phyloP scores from a whole-genome alignment of 1,140 invertebrate species.

The Hyphantria cunea region DNA sequence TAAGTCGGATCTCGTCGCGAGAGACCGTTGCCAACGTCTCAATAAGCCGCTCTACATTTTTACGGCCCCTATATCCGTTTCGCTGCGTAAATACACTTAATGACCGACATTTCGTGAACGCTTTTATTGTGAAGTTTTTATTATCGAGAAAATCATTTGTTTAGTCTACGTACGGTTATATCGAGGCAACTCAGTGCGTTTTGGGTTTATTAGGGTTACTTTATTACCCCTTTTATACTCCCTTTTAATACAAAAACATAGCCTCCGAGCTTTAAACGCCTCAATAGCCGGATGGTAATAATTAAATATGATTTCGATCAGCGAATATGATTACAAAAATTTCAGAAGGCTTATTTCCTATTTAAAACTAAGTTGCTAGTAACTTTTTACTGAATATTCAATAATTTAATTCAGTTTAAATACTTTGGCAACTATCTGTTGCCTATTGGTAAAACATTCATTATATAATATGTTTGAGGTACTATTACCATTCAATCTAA shows the following conservation, averaged over 20 bases:
- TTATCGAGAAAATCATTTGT: slow-evolving; percentile 75
- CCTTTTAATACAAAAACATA: slow-evolving; percentile 53
- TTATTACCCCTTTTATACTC: slow-evolving; percentile 66
- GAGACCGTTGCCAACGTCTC: slow-evolving; percentile 67
- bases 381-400: too few relatives aligned
- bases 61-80: slow-evolving; percentile 74
- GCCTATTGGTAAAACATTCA: too few relatives aligned
- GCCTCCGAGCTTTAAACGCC: slow-evolving; percentile 48
- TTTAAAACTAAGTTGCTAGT: too few relatives aligned
- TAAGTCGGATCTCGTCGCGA: slow-evolving; percentile 45
- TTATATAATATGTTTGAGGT: too few relatives aligned
- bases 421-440: too few relatives aligned
- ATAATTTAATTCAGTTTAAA: too few relatives aligned
- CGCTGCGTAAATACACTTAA: slow-evolving; percentile 76
- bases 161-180: slow-evolving; percentile 74
- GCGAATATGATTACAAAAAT: slow-evolving; percentile 51
- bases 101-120: slow-evolving; percentile 74
- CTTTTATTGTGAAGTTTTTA: slow-evolving; percentile 79
- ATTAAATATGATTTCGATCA: slow-evolving; percentile 70
- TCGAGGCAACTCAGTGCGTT: slow-evolving; percentile 63
- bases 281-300: slow-evolving; percentile 49
- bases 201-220: slow-evolving; percentile 70
- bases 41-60: slow-evolving; percentile 72
- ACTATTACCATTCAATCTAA: slow-evolving; percentile 13
- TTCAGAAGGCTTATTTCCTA: too few relatives aligned